Evolutionary conservation across 35 echinoderm and acorn worm genomes (phyloP).

Genomic region (Diadema setosum): DNA sequence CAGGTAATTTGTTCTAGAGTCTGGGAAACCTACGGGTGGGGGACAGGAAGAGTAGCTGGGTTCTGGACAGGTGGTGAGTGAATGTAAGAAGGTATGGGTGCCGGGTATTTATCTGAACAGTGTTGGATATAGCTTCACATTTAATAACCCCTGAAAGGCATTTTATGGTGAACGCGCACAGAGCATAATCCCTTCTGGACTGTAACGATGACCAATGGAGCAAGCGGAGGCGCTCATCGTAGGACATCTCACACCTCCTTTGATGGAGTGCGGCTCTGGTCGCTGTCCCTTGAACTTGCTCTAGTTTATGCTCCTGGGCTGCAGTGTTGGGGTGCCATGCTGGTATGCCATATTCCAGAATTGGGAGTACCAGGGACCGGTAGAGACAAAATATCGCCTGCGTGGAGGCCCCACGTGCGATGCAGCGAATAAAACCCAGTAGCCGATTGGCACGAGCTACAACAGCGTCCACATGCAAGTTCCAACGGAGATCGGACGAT

Average conservation of each 20-base stretch:
- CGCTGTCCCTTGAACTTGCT: conserved; percentile 17
- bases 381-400: conserved; percentile 27
- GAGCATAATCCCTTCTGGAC: neutral
- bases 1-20: too few relatives aligned
- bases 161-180: too few relatives aligned
- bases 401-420: conserved; percentile 23
- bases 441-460: conserved; percentile 41
- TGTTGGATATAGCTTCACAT: too few relatives aligned
- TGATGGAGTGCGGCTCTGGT: conserved; percentile 9
- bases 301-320: neutral
- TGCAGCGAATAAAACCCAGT: conserved; percentile 32
- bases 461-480: neutral
- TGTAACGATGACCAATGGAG: neutral
- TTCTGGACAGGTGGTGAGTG: too few relatives aligned
- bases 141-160: too few relatives aligned
- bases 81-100: too few relatives aligned
- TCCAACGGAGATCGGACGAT: conserved; percentile 21
- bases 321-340: conserved; percentile 19
- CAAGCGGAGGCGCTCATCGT: neutral
- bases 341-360: conserved; percentile 24
- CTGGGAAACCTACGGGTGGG: too few relatives aligned
- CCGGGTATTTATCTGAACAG: too few relatives aligned
- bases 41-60: too few relatives aligned
- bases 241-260: conserved; percentile 17
- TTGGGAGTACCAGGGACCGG: conserved; percentile 18